Conservation (phyloP, 2,888 invertebrate species). For the Aphelenchoides bicaudatus region DNA sequence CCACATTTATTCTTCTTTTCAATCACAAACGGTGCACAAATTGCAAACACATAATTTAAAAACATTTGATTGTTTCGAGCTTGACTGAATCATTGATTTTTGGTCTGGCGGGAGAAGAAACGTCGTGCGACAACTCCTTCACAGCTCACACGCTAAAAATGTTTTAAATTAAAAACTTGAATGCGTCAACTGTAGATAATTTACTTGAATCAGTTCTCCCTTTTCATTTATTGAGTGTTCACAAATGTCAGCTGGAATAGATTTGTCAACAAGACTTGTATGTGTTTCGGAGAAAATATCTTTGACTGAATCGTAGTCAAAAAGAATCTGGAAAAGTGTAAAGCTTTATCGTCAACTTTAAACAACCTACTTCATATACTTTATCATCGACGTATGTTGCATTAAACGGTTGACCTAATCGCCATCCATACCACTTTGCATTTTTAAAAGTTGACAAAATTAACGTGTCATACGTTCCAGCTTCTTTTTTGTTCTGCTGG, state of each 20-base stretch:
- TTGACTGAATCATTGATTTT: too few relatives aligned
- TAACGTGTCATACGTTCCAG: not conserved
- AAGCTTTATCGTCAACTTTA: too few relatives aligned
- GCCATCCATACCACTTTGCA: conserved; percentile 2
- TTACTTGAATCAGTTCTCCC: conserved; percentile 11
- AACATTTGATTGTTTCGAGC: conserved; percentile 1
- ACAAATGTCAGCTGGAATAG: conserved; percentile 4
- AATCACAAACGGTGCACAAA: not conserved
- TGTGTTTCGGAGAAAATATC: not conserved
- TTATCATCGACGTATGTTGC: conserved; percentile 11
- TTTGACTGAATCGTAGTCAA: not conserved
- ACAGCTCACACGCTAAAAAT: not conserved
- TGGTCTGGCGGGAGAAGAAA: not conserved
- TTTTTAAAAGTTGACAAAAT: conserved; percentile 12
- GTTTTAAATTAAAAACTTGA: too few relatives aligned
- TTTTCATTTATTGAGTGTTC: conserved; percentile 9
- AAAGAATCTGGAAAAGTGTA: not conserved
- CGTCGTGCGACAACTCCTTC: conserved; percentile 3
- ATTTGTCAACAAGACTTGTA: not conserved
- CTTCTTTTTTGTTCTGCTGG: not conserved
- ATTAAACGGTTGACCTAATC: not conserved
- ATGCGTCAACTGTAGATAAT: not conserved
- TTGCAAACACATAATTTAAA: not conserved
- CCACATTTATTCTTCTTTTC: not conserved
- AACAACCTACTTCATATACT: too few relatives aligned